Base-by-base conservation (phyloP, 2,888 invertebrate species). In the Cantharis rufa region DNA sequence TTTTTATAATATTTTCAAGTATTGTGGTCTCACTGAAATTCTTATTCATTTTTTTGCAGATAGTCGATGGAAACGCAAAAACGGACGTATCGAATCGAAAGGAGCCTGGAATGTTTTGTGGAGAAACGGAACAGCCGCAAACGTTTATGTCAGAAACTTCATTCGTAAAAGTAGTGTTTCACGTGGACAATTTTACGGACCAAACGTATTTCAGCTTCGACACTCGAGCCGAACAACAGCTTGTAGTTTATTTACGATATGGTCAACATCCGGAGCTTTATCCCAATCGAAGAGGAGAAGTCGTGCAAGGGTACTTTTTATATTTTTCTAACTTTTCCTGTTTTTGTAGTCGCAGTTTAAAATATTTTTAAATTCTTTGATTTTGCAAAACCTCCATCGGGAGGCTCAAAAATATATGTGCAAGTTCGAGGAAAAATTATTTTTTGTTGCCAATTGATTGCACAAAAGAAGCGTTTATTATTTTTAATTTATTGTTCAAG, bases 91-190 rank as follows among this genome's bases (percentile, higher is more conserved):
- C 94, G 77, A 96, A 96, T 88, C 91, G 96, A 48, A 94, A 95
- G 84, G 95, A 96, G 83, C 95, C 96, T 0, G 97, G 97, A 3
- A 93, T 95, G 84, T 97, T 96, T 88, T 97, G 97, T 86, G 97
- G 97, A 0, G 97, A 97, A 88, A 96, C 95, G 70, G 97, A 97
- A 85, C 96, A 97, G 84, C 96, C 96, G 0, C 96, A 97, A 89
- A 96, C 96, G 27, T 97, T 97, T 90, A 97, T 97, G 88, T 97
- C 96, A 72, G 97, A 97, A 89, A 97, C 97, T 73, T 96, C 95
- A 87, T 96, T 96, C 89, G 96, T 97, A 76, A 95, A 96, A 88
- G 93, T 97, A 79, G 92, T 96, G 81, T 97, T 97, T 89, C 96
- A 96, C 87, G 95, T 95, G 62, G 96, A 97, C 88, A 96, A 96